Base-by-base conservation (phyloP, 2,888 invertebrate genomes). In the Lepidochrysops patricia region DNA sequence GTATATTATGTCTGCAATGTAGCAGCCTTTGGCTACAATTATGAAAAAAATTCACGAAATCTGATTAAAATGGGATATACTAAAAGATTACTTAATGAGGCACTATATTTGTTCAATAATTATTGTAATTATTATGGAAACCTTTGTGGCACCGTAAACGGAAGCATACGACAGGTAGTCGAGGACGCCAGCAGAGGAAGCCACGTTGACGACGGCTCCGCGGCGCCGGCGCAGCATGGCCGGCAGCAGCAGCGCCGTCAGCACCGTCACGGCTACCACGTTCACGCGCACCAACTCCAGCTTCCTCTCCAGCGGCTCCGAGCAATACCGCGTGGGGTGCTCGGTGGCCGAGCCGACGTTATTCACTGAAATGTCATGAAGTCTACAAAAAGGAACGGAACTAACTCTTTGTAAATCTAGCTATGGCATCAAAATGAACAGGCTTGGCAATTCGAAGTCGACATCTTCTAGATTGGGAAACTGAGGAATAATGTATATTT, bases 231-330 rank as follows among this genome's bases (percentile, higher is more conserved):
- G 7, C 32, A 54, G 15, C 54, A 54, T 54, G 29, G 27, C 12
- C 54, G 54, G 54, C 13, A 54, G 54, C 29, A 54, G 15, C 19
- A 54, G 15, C 29, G 2, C n/a, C 7, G 54, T 54, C 32, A 54
- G 15, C 9, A 4, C 19, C 4, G 29, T 32, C 54, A 54, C 54
- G 6, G 29, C 12, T 19, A 54, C 5, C 29, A 19, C 19, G 54
- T 54, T 54, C 54, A 54, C 54, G 19, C 19, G 27, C 12, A 54
- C 19, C 29, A 54, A 9, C 15, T 54, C 54, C 19, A 29, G 19
- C 12, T 29, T 54, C 12, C 29, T 32, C 54, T 54, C 15, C 32
- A 54, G 7, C 2, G 54, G 1, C 32, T 29, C 27, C 4, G 27
- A 15, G 12, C 29, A 54, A 12, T 19, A 19, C 9, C 19, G 15